Evolutionary conservation across 2,888 invertebrate genomes (phyloP).

Genomic region (Ferrisia virgata): DNA sequence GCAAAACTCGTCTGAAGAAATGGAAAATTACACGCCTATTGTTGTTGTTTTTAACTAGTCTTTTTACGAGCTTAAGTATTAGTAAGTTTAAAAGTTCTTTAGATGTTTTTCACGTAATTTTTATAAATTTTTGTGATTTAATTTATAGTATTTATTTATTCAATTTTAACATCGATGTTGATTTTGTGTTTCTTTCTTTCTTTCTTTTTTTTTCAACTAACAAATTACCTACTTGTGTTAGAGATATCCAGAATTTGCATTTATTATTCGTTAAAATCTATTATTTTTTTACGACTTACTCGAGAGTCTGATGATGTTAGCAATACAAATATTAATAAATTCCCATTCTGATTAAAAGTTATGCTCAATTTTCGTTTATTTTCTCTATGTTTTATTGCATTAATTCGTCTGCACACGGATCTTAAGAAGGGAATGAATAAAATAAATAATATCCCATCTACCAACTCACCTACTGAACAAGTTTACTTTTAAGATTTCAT

Average conservation of each 20-base stretch:
- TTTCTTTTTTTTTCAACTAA: no score
- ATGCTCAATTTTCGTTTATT: not conserved
- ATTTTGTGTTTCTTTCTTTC: not conserved
- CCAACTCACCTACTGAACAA: no score
- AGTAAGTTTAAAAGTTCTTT: not conserved
- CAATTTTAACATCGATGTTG: not conserved
- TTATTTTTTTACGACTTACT: not conserved
- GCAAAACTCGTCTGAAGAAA: not conserved
- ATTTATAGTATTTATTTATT: not conserved
- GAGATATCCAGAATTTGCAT: not conserved
- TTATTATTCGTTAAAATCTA: not conserved
- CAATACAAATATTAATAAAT: not conserved
- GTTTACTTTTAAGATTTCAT: no score
- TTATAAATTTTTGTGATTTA: not conserved
- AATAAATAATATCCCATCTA: no score
- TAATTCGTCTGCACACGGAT: no score
- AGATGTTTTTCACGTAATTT: not conserved
- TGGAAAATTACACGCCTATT: not conserved
- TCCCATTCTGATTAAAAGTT: not conserved
- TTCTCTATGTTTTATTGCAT: no score
- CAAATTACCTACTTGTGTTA: not conserved
- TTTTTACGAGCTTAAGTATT: constrained; percentile 1
- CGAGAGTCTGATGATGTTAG: not conserved
- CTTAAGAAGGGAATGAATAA: no score
- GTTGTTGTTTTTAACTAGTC: not conserved